These are phyloP conservation scores for Sarotherodon lohbergeri DNA, from an alignment of 2,113 vertebrate genomes.

Conservation along the genomic window DNA sequence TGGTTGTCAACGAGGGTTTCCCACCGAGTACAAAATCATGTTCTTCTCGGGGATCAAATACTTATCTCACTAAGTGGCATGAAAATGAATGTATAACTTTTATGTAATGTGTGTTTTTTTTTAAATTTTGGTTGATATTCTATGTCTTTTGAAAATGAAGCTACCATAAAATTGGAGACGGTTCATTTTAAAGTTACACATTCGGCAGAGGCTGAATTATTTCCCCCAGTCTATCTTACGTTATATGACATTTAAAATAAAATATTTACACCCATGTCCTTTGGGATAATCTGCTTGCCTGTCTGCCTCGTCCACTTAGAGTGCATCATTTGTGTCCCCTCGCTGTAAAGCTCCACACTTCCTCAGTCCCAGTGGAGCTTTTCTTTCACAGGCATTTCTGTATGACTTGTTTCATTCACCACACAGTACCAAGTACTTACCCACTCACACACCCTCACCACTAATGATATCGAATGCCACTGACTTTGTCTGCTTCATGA, in stretches of 20 bases:
- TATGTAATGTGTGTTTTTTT: background rate
- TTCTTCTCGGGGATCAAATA: background rate
- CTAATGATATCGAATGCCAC: background rate
- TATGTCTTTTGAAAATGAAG: background rate
- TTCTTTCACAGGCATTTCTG: background rate
- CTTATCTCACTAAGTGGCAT: background rate
- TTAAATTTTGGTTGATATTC: background rate
- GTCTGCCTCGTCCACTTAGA: background rate
- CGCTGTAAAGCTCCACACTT: background rate
- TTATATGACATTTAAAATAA: background rate
- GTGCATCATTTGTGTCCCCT: background rate
- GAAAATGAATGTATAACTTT: background rate
- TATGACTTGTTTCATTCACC: background rate
- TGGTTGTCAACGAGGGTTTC: background rate
- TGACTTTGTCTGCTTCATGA: background rate
- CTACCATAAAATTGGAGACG: background rate
- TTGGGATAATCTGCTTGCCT: background rate
- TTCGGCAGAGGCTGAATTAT: background rate
- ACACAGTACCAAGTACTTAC: background rate
- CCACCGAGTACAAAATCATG: background rate
- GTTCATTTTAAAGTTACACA: background rate
- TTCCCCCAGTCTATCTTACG: background rate
- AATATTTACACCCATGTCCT: background rate
- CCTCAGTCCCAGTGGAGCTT: background rate
- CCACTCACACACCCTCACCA: background rate